Evolutionary conservation across 2,113 vertebrate species (phyloP).

Genomic region (Pyrgilauda ruficollis): DNA sequence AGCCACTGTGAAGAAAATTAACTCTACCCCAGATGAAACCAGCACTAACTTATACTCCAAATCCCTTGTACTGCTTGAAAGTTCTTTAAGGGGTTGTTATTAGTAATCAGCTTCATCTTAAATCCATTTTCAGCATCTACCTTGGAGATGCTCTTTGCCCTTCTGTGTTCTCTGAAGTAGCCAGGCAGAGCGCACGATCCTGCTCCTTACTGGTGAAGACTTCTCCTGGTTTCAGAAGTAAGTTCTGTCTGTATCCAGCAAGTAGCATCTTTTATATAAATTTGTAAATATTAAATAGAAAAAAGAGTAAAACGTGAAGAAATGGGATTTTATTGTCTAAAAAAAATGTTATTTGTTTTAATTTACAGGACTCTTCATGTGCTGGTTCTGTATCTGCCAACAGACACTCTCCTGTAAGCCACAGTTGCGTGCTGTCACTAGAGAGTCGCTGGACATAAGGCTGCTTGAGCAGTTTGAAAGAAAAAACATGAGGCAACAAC

Average conservation of each 20-base stretch:
- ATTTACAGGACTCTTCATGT: slow-evolving; percentile 62
- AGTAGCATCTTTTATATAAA: background rate
- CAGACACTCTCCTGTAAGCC: slow-evolving; percentile 54
- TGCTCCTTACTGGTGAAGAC: slow-evolving; percentile 52
- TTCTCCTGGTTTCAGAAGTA: slow-evolving; percentile 61
- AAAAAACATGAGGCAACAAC: background rate
- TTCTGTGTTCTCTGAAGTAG: slow-evolving; percentile 41
- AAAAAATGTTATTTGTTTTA: slow-evolving; percentile 59
- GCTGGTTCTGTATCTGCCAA: slow-evolving; percentile 57
- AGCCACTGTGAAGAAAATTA: background rate
- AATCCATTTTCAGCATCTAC: slow-evolving; percentile 27
- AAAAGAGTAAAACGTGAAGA: background rate
- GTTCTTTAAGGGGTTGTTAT: background rate
- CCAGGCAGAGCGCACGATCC: slow-evolving; percentile 22
- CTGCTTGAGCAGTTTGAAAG: slow-evolving; percentile 48
- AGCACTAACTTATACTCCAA: background rate
- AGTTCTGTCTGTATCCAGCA: slow-evolving; percentile 33
- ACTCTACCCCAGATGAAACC: background rate
- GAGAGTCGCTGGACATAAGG: slow-evolving; percentile 48
- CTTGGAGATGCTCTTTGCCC: slow-evolving; percentile 23
- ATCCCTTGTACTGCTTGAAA: background rate
- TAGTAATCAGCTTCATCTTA: background rate
- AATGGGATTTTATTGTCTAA: slow-evolving; percentile 35
- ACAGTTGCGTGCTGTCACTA: slow-evolving; percentile 40
- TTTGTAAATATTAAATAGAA: background rate